phyloP scores from a whole-genome alignment of 1,140 invertebrate genomes.

The Drosophila ficusphila region DNA sequence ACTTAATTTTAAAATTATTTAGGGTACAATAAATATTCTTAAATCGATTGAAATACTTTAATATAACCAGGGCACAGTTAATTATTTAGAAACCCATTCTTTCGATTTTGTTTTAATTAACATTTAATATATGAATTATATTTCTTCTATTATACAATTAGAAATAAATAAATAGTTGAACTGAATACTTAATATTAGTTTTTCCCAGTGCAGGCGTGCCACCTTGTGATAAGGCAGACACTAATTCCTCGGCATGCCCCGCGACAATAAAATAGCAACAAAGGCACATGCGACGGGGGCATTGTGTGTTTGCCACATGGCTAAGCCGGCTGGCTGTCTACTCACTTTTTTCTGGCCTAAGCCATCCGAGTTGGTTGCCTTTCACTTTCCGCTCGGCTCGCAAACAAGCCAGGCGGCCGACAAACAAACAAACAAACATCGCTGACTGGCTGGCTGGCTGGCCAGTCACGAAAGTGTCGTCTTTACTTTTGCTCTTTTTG shows the following conservation, averaged over 20 bases:
- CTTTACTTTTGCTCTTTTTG: constrained; percentile 60
- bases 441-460: constrained; percentile 36
- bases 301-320: constrained; percentile 51
- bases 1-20: not conserved
- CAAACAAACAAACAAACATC: constrained; percentile 56
- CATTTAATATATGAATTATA: too few species aligned
- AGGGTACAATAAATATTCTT: too few species aligned
- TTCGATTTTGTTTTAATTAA: too few species aligned
- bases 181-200: not conserved
- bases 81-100: too few species aligned
- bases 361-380: constrained; percentile 44
- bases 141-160: too few species aligned
- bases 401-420: constrained; percentile 29
- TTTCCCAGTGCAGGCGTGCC: constrained; percentile 7
- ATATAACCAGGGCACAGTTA: too few species aligned
- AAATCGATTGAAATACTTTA: too few species aligned
- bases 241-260: constrained; percentile 41
- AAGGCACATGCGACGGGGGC: constrained; percentile 17
- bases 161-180: too few species aligned
- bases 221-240: constrained; percentile 41
- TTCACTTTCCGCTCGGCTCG: constrained; percentile 67
- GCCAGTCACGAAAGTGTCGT: constrained; percentile 80
- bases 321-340: constrained; percentile 38
- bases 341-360: constrained; percentile 18
- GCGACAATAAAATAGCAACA: constrained; percentile 27